phyloP scores from a whole-genome alignment of 2,797 vertebrate species.

The Hydrolagus colliei region DNA sequence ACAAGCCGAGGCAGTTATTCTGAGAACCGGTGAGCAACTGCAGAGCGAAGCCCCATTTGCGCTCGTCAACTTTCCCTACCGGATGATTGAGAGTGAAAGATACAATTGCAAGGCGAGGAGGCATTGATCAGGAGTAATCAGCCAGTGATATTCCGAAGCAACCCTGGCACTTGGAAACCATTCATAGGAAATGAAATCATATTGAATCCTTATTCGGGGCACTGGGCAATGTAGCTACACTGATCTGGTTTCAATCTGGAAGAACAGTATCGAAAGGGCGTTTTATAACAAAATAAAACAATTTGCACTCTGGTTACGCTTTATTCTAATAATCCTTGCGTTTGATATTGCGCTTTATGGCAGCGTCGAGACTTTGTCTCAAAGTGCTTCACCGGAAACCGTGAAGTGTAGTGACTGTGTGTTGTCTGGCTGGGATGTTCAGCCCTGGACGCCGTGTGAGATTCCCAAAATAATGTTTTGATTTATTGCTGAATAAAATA shows the following conservation, averaged over 20 bases:
- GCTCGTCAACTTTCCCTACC: not conserved
- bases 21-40: not conserved
- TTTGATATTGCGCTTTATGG: too few relatives aligned
- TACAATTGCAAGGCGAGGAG: constrained; percentile 37
- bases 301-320: too few relatives aligned
- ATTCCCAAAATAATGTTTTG: too few relatives aligned
- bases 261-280: not conserved
- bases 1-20: not conserved
- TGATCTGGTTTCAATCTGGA: not conserved
- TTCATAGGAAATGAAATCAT: not conserved
- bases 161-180: not conserved
- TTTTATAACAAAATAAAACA: not conserved
- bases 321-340: too few relatives aligned
- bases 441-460: too few relatives aligned
- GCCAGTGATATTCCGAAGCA: not conserved
- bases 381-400: too few relatives aligned
- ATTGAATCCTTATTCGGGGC: not conserved
- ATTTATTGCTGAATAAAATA: too few relatives aligned
- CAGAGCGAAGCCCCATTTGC: not conserved
- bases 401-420: too few relatives aligned
- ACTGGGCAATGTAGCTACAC: too few relatives aligned
- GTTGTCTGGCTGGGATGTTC: too few relatives aligned
- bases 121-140: constrained; percentile 17
- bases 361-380: too few relatives aligned
- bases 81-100: constrained; percentile 28